Evolutionary conservation across 2,888 invertebrate species (phyloP), one percentile per base, ranked within the genome.

Genomic region (Amblyteles armatorius): DNA sequence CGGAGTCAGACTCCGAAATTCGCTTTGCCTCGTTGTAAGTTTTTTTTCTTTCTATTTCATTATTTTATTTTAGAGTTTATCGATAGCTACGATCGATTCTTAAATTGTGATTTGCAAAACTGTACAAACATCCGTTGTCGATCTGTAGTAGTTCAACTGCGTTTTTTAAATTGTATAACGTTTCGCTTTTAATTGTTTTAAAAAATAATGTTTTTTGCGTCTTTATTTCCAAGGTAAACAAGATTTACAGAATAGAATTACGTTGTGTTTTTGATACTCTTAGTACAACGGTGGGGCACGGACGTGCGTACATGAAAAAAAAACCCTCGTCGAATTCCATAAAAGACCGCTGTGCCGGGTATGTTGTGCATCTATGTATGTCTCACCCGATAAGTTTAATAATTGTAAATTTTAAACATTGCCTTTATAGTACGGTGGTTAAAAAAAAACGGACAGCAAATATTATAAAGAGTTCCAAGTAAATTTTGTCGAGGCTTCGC

Each of bases 31-130:
- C 71, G 67, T 74, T 78, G 26, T 71, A 67, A 33, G 22, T 71
- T 63, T 40, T 60, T 57, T 71, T 65, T 44, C n/a, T n/a, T 44
- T 55, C 55, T 11, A 55, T 69, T 60, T 60, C 22, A 29, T 52
- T 76, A 44, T 63, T 40, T 36, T 68, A 74, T 57, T 80, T 40
- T 71, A 76, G 65, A 82, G 79, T 79, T 79, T 52, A 60, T 82
- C 79, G 79, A 82, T 55, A 71, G 50, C 52, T 67, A 80, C 77
- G 67, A 73, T 77, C 26, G 52, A 63, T 79, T 78, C 52, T 82
- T 52, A 11, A 82, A 82, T 82, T 85, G 85, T 85, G 83, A 85
- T 85, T 63, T 85, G 67, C n/a, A 85, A 77, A 83, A 79, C 52
- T 85, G 85, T 85, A 85, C 83, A 85, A 83, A 85, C 68, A 69